Conservation (phyloP, 2,888 invertebrate species). For the Phasia obesa region DNA sequence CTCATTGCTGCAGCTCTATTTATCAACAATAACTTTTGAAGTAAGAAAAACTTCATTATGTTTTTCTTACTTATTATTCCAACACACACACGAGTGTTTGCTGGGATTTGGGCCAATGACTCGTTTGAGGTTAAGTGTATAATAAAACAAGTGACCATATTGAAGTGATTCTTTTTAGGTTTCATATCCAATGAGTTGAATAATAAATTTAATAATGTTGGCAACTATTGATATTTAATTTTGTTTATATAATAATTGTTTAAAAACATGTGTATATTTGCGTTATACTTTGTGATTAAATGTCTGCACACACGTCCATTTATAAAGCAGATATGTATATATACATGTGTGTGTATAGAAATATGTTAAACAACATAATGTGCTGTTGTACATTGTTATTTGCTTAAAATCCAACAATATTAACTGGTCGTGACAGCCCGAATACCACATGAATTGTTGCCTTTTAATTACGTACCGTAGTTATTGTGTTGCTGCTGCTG, state of each 20-base stretch:
- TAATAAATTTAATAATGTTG: neutral
- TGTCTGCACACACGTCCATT: neutral
- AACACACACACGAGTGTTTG: too few species aligned
- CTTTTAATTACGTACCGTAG: conserved; percentile 70
- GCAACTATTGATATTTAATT: neutral
- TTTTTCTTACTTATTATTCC: too few species aligned
- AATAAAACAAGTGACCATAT: neutral
- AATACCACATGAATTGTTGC: conserved; percentile 70
- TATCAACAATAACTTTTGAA: too few species aligned
- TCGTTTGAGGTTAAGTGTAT: too few species aligned
- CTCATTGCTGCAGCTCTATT: too few species aligned
- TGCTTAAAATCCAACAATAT: conserved; percentile 68
- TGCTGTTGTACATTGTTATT: conserved; percentile 64
- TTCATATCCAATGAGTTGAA: neutral
- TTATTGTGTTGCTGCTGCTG: conserved; percentile 29
- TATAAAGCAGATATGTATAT: neutral
- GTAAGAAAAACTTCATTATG: too few species aligned
- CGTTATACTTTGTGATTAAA: neutral
- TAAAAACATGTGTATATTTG: neutral
- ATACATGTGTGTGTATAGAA: neutral
- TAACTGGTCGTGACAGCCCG: conserved; percentile 71
- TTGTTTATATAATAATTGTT: neutral
- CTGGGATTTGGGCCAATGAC: too few species aligned
- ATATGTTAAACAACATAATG: conserved; percentile 4
- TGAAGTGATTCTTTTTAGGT: neutral